phyloP scores from a whole-genome alignment of 1,140 invertebrate species.

The Drosophila pectinifera region DNA sequence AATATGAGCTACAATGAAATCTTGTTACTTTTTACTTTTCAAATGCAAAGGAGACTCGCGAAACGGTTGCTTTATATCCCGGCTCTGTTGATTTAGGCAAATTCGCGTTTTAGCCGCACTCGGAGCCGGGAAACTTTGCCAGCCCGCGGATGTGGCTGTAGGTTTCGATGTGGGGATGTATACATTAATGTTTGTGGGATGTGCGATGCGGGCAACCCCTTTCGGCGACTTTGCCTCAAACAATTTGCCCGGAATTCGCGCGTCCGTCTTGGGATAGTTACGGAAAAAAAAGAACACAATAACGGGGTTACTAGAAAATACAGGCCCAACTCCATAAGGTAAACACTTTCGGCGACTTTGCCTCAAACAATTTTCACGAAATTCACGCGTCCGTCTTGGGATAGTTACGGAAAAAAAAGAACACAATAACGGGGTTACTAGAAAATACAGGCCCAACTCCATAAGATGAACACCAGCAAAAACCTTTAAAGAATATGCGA shows the following conservation, averaged over 20 bases:
- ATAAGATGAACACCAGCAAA: slow-evolving; percentile 39
- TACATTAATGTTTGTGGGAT: slow-evolving; percentile 11
- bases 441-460: too few relatives aligned
- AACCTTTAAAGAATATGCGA: slow-evolving; percentile 33
- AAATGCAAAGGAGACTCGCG: slow-evolving; percentile 52
- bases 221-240: slow-evolving; percentile 37
- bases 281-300: slow-evolving; percentile 16
- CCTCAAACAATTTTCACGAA: slow-evolving; percentile 37
- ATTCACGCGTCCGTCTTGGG: slow-evolving; percentile 44
- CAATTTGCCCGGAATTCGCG: slow-evolving; percentile 34
- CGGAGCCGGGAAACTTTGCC: slow-evolving; percentile 40
- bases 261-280: slow-evolving; percentile 47
- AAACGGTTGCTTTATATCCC: slow-evolving; percentile 49
- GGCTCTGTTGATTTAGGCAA: slow-evolving; percentile 77
- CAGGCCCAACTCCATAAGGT: too few relatives aligned
- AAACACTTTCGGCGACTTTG: slow-evolving; percentile 41
- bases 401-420: slow-evolving; percentile 20
- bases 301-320: slow-evolving; percentile 1
- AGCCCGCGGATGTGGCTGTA: slow-evolving; percentile 49
- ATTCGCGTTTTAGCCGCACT: slow-evolving; percentile 63
- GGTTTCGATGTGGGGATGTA: slow-evolving; percentile 10
- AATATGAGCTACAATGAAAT: slow-evolving; percentile 48
- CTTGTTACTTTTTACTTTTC: slow-evolving; percentile 54
- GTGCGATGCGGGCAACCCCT: slow-evolving; percentile 35
- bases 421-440: slow-evolving; percentile 14